Evolutionary conservation across 2,797 vertebrate genomes (phyloP), one percentile per base, ranked within the genome.

Genomic region (Hipposideros larvatus): DNA sequence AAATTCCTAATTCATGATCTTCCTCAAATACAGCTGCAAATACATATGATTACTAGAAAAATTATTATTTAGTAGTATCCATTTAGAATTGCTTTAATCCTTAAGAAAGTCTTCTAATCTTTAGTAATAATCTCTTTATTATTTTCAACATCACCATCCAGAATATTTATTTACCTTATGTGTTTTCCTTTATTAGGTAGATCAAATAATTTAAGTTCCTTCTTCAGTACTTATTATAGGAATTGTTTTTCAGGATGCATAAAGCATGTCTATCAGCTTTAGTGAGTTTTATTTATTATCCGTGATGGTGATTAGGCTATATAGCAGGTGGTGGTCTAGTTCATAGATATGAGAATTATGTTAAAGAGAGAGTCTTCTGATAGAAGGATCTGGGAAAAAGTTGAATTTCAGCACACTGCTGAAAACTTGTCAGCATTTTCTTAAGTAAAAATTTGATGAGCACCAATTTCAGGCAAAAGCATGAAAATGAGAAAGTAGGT

Each of bases 361-460:
- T 90, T 85, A 85, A 74, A 66, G n/a, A 15, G 16, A 80, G 22
- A 41, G 15, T 66, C 31, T 73, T 65, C 11, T 89, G 34, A 21
- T 82, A 90, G 53, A 74, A 11, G 78, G 37, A 90, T 80, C 31
- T 68, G 57, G 83, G 26, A 80, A 61, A 53, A 78, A 91, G 57
- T 7, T 34, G 34, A 87, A 95, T 88, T 96, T 85, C 18, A 87
- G 21, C n/a, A 87, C 34, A 75, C 26, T 82, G 31, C 71, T 71
- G 53, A 96, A 95, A 87, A 2, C 8, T 41, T 70, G 55, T 73
- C 11, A 82, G 43, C 16, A n/a, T 95, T 80, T 83, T 78, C 65
- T 87, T 80, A 91, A 95, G n/a, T 77, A 48, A 71, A 95, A 94
- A 87, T 82, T 70, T 73, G 59, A 74, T 87, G 24, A 83, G 31